A percentile compares a stretch with the other conserved stretches of the same genome.
These are phyloP conservation scores for Agyllia agylla DNA, from an alignment of 2,888 invertebrate genomes.

Conservation along the genomic window DNA sequence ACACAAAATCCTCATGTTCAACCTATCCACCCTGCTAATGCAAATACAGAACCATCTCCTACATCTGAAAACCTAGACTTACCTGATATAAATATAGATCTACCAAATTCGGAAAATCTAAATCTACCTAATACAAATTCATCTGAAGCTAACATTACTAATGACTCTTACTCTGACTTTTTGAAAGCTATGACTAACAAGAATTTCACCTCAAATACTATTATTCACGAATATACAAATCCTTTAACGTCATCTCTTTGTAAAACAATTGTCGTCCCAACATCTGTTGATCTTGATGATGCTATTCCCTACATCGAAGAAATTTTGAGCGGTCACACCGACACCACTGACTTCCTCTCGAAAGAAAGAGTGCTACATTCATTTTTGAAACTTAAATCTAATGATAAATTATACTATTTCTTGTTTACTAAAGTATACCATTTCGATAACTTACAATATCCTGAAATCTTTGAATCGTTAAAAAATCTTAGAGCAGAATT, in stretches of 20 bases:
- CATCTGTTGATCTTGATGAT: conserved; percentile 29
- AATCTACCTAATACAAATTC: too few relatives aligned
- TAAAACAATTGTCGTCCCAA: conserved; percentile 11
- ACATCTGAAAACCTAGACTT: background rate
- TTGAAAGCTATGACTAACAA: conserved; percentile 12
- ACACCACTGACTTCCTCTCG: background rate
- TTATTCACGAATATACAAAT: conserved; percentile 24
- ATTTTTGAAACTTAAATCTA: background rate
- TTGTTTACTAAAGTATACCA: conserved; percentile 47
- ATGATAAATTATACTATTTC: conserved; percentile 41
- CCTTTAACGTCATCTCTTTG: background rate
- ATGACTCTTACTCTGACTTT: conserved; percentile 24
- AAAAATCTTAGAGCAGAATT: background rate
- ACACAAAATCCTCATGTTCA: background rate
- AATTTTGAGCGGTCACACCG: background rate
- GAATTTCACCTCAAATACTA: background rate
- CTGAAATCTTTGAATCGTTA: conserved; percentile 1
- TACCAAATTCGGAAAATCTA: too few relatives aligned
- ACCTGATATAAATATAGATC: too few relatives aligned
- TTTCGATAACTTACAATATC: conserved; percentile 21
- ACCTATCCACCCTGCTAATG: background rate
- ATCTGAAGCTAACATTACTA: background rate
- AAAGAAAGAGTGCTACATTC: conserved; percentile 30
- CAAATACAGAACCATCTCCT: background rate
- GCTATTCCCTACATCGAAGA: conserved; percentile 11